phyloP scores from a whole-genome alignment of 1,140 invertebrate species.

The Nasonia giraulti region DNA sequence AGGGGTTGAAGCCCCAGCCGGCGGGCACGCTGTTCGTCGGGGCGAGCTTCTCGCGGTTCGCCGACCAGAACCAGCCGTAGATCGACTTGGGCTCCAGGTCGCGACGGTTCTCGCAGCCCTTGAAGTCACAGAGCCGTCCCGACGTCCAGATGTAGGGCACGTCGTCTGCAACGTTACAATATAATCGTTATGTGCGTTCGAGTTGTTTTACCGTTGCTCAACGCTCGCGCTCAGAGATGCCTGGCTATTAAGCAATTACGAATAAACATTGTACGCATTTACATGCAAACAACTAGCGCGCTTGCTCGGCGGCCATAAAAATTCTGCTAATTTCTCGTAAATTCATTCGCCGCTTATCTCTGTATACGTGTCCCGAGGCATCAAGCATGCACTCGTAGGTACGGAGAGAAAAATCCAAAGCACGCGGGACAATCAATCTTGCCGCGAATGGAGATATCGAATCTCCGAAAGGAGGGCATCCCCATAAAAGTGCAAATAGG shows the following conservation, averaged over 20 bases:
- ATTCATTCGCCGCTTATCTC: neutral
- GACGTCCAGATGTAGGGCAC: constrained; percentile 95
- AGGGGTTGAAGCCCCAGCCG: constrained; percentile 87
- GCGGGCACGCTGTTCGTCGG: constrained; percentile 83
- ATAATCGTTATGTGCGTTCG: neutral
- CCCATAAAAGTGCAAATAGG: constrained; percentile 31
- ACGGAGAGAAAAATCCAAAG: neutral
- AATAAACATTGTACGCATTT: neutral
- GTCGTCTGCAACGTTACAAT: constrained; percentile 77
- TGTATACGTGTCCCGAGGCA: neutral
- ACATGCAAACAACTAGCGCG: neutral
- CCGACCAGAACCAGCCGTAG: constrained; percentile 95
- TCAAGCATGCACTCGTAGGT: no score
- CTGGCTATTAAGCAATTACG: neutral
- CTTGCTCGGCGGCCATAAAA: neutral
- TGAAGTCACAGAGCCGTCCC: constrained; percentile 93
- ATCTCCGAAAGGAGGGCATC: constrained; percentile 30
- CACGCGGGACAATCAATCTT: neutral
- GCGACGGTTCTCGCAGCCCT: constrained; percentile 88
- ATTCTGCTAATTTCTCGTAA: neutral
- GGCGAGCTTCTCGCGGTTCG: constrained; percentile 89
- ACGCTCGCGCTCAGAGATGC: neutral
- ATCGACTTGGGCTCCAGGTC: constrained; percentile 90
- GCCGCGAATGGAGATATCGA: neutral
- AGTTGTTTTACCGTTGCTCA: neutral